phyloP scores from a whole-genome alignment of 2,113 vertebrate species.

The Pampusana beccarii region DNA sequence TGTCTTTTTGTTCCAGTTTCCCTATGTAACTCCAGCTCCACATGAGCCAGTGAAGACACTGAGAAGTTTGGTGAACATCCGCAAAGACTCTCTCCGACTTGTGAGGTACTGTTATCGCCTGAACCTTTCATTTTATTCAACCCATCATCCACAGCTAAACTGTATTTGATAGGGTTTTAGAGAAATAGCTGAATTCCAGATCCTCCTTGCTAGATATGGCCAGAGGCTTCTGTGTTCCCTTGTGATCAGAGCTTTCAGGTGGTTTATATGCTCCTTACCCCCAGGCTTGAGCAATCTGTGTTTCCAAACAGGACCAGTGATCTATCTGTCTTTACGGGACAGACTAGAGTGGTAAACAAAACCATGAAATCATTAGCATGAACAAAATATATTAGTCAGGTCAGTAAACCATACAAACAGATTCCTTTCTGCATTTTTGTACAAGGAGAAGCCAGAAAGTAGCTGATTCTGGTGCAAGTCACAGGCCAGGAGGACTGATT shows the following conservation, averaged over 20 bases:
- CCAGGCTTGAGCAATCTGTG: not conserved
- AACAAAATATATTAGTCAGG: not conserved
- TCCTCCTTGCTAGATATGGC: not conserved
- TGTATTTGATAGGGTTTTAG: not conserved
- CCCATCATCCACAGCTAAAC: not conserved
- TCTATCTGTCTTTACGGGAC: not conserved
- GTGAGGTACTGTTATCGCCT: constrained; percentile 81
- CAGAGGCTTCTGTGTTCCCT: not conserved
- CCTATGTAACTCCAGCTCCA: constrained; percentile 95
- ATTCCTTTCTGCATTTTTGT: constrained; percentile 27
- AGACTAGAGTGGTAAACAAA: not conserved
- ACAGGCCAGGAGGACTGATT: not conserved
- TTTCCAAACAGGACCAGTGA: not conserved
- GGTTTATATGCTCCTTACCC: not conserved
- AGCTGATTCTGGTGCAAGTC: not conserved
- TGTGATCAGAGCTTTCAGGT: not conserved
- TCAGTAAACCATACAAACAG: not conserved
- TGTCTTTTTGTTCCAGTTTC: constrained; percentile 82
- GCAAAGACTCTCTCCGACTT: constrained; percentile 94
- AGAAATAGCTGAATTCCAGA: not conserved
- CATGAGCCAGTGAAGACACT: constrained; percentile 97
- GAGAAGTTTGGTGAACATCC: constrained; percentile 96
- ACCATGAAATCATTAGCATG: not conserved
- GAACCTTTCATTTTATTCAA: not conserved
- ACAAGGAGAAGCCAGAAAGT: not conserved